A percentile compares a stretch with the other conserved stretches of the same genome.
Conservation (phyloP, 2,888 invertebrate genomes). For the Dasysyrphus albostriatus region DNA sequence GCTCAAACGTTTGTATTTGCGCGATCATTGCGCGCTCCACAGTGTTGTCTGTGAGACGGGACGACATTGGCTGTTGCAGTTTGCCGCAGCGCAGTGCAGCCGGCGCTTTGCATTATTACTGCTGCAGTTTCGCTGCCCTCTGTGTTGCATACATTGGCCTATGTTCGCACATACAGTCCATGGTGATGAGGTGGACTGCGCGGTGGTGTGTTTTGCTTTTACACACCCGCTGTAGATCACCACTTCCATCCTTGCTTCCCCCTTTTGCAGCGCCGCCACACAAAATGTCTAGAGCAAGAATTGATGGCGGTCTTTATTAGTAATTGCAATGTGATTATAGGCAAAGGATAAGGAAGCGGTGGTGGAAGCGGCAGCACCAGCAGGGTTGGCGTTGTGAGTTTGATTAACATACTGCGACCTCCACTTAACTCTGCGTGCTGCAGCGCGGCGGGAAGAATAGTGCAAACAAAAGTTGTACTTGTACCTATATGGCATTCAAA, state of each 20-base stretch:
- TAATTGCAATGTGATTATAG: constrained; percentile 67
- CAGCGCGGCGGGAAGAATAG: neutral
- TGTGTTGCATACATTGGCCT: constrained; percentile 56
- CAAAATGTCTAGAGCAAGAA: constrained; percentile 26
- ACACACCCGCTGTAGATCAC: constrained; percentile 25
- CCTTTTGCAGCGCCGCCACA: neutral
- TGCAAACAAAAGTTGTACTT: neutral
- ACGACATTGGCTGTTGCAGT: constrained; percentile 46
- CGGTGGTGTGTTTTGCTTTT: constrained; percentile 29
- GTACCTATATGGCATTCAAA: constrained; percentile 36
- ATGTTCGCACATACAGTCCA: constrained; percentile 51
- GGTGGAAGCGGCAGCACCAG: neutral
- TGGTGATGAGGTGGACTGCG: constrained; percentile 36
- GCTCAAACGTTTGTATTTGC: constrained; percentile 67
- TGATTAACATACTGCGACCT: constrained; percentile 31
- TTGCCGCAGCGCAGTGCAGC: constrained; percentile 44
- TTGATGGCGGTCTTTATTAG: constrained; percentile 58
- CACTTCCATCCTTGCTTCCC: neutral
- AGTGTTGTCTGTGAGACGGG: constrained; percentile 61
- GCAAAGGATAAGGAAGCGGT: constrained; percentile 13
- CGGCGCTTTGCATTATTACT: constrained; percentile 31
- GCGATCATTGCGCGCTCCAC: constrained; percentile 61
- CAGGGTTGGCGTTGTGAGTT: constrained; percentile 28
- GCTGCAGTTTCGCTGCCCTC: constrained; percentile 57
- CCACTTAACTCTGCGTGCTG: neutral